Base-by-base conservation (phyloP, 2,888 invertebrate genomes). In the Cosmia pyralina region DNA sequence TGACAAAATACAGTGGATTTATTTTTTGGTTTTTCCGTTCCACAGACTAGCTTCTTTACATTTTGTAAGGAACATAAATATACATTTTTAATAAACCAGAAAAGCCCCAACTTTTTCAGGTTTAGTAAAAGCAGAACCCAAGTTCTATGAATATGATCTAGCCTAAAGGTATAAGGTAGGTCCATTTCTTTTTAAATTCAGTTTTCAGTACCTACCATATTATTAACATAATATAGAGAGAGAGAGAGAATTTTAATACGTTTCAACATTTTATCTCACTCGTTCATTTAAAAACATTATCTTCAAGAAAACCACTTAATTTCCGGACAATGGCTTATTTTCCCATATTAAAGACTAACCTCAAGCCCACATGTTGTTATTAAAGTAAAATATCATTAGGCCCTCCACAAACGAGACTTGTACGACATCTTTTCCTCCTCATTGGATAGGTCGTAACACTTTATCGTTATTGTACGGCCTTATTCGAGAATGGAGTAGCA, bases 381-480 rank as follows among this genome's bases (percentile, higher is more conserved):
- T 91, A 91, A 91, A 88, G 88, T 89, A 81, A 90, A 92, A 91
- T 91, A 88, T 91, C 92, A 92, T 93, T 93, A 93, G 89, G 85
- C 87, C 85, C 88, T 85, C 83, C 75, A 55, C 75, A 82, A 84
- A 62, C 59, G 81, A 90, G 90, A 89, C 89, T 90, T 87, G 82
- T 81, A 87, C 83, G 92, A 91, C 91, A 90, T 88, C 92, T 93
- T 85, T 93, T 92, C 90, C 89, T 88, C 82, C 88, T 87, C 87
- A 88, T 87, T 70, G 86, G 85, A 87, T 87, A 83, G 90, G 88
- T 88, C 92, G 91, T 94, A 92, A 92, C 90, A 90, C 89, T 94
- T 94, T 93, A 93, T 92, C 90, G 93, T 93, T 94, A 94, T 93
- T 94, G 92, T 92, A 93, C 90, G 91, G 90, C 90, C 90, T 90